Base-by-base conservation (phyloP, 2,797 vertebrate genomes). In the Phrynocephalus guinanensis region DNA sequence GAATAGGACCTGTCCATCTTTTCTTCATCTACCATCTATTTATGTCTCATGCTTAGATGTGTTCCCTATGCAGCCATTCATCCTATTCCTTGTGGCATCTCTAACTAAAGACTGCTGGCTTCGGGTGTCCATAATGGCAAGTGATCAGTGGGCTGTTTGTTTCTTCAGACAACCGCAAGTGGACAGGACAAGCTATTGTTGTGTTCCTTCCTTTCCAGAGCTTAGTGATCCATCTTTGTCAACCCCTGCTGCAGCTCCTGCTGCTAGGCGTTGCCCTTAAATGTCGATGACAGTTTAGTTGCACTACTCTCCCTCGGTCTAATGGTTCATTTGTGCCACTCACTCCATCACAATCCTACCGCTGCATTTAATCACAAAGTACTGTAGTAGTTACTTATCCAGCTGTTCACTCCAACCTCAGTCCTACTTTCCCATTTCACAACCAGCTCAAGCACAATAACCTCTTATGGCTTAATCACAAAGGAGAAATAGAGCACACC, bases 21-120 rank as follows among this genome's bases (percentile, higher is more conserved):
- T 88, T 90, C 90, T 75, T n/a, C 1, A 11, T 87, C 82, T 93
- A 86, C 88, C 91, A 95, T 95, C 91, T 94, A 92, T 95, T 94
- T 88, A 89, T 91, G 93, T 94, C 93, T 88, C 83, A 90, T 44
- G 70, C 79, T 91, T 91, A 93, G 91, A 92, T 92, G 89, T 87
- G 89, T 86, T 93, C 79, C 82, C 71, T 68, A 82, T 38, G 87
- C 30, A 89, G 88, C 91, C 92, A 94, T 95, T 90, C 91, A 93
- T 95, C 91, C 91, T 93, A 77, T 86, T 90, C 79, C 38, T 80
- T 5, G 1, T 88, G 0, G 4, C 90, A 87, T 87, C 71, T 85
- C 84, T 91, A 91, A 86, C 91, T 72, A 93, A 90, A 79, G 91
- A 90, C 84, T 89, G 84, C 92, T 94, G 88, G 87, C 93, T 88